Percentiles rank a stretch among this genome's conserved stretches.
Conservation (phyloP, 2,888 invertebrate genomes). For the Electrophaes corylata region DNA sequence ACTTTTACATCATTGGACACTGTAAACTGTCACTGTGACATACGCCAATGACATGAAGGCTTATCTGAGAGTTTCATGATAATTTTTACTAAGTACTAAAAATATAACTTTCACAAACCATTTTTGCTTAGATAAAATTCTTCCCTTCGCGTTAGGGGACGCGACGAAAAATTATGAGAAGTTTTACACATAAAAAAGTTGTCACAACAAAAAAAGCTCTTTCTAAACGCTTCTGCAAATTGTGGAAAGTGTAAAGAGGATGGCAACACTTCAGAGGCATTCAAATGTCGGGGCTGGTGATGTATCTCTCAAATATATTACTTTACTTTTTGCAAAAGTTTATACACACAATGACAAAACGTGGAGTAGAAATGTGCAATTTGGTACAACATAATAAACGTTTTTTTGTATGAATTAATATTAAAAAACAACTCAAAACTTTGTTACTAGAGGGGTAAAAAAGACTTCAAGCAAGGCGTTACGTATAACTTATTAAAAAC, state of each 20-base stretch:
- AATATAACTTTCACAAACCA: background rate
- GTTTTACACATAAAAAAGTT: slow-evolving; percentile 39
- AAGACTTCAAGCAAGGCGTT: no score
- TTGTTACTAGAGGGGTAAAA: no score
- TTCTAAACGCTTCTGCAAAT: slow-evolving; percentile 40
- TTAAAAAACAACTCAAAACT: no score
- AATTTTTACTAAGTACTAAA: background rate
- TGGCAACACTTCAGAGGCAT: slow-evolving; percentile 71
- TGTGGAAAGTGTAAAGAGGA: slow-evolving; percentile 40
- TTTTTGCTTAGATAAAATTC: background rate
- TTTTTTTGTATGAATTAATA: background rate
- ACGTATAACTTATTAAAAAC: no score
- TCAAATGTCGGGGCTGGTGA: slow-evolving; percentile 71
- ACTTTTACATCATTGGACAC: no score
- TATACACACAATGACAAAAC: slow-evolving; percentile 43
- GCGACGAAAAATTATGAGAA: slow-evolving; percentile 31
- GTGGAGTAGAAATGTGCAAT: slow-evolving; percentile 11
- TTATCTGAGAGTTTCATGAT: no score
- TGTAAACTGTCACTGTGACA: no score
- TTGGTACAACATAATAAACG: background rate
- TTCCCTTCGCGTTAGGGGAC: background rate
- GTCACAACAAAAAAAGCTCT: slow-evolving; percentile 32
- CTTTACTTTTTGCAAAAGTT: slow-evolving; percentile 73
- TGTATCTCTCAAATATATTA: slow-evolving; percentile 74
- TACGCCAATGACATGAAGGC: no score